Percentiles rank a stretch among this genome's conserved stretches.
Conservation (phyloP, 2,797 vertebrate species). For the Acrocephalus scirpaceus region DNA sequence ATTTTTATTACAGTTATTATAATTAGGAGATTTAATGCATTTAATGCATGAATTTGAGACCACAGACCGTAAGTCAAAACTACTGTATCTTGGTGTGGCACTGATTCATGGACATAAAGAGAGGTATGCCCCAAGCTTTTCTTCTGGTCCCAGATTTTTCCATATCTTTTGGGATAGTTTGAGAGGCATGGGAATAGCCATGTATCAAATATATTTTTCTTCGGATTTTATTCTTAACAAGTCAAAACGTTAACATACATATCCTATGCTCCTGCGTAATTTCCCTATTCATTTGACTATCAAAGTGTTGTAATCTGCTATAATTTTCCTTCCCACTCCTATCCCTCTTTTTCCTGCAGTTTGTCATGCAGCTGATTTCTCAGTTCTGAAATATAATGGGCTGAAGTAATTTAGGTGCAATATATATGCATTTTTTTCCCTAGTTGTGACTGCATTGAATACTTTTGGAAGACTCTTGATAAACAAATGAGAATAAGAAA, state of each 20-base stretch:
- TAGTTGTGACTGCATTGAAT: not conserved
- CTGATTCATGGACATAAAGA: not conserved
- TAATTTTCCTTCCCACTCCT: not conserved
- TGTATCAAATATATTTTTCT: not conserved
- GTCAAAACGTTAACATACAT: not conserved
- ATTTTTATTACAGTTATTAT: not conserved
- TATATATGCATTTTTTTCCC: not conserved
- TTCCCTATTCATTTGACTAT: not conserved
- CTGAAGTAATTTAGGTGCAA: not conserved
- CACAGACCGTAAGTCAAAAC: not conserved
- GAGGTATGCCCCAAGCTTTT: accelerated
- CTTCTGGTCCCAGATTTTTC: not conserved
- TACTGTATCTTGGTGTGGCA: accelerated
- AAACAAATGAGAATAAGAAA: not conserved
- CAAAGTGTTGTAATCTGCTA: not conserved
- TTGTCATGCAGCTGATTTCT: not conserved
- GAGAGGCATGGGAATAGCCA: not conserved
- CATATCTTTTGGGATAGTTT: not conserved
- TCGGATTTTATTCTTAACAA: not conserved
- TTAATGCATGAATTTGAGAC: not conserved
- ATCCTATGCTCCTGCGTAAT: not conserved
- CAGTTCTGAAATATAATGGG: not conserved
- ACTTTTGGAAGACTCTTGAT: not conserved
- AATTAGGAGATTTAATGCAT: not conserved
- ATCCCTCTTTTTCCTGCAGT: not conserved